Conservation (phyloP, 1,140 invertebrate species). For the Drosophila nasuta region DNA sequence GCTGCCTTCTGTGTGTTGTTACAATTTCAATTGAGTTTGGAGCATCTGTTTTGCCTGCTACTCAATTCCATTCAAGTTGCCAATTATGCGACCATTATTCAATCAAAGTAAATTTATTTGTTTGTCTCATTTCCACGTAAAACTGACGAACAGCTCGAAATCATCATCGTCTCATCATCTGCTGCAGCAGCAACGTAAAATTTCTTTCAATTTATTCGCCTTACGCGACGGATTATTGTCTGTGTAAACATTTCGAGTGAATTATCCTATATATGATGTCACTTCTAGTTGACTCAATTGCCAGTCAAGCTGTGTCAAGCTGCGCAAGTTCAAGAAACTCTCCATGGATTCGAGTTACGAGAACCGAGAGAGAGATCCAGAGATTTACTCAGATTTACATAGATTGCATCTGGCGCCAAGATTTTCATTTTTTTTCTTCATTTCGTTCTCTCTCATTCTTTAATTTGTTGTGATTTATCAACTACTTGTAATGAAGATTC, state of each 20-base stretch:
- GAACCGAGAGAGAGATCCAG: too few relatives aligned
- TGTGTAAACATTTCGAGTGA: constrained; percentile 69
- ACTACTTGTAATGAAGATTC: constrained; percentile 39
- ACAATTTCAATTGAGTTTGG: constrained; percentile 62
- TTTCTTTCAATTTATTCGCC: constrained; percentile 79
- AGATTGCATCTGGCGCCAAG: constrained; percentile 43
- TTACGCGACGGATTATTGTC: constrained; percentile 74
- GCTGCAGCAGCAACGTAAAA: constrained; percentile 16
- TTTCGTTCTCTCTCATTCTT: too few relatives aligned
- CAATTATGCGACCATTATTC: constrained; percentile 84
- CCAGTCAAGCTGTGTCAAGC: constrained; percentile 36
- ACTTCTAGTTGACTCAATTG: constrained; percentile 72
- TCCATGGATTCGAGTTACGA: constrained; percentile 15
- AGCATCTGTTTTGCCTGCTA: constrained; percentile 79
- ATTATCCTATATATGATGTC: constrained; percentile 78
- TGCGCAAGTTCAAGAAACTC: constrained; percentile 73
- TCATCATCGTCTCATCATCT: neutral
- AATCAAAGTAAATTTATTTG: constrained; percentile 85
- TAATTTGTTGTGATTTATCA: constrained; percentile 36
- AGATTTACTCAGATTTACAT: constrained; percentile 24
- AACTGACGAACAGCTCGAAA: constrained; percentile 34
- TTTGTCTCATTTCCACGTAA: constrained; percentile 84
- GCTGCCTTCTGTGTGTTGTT: constrained; percentile 22
- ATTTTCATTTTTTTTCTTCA: constrained; percentile 19
- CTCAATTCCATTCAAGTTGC: constrained; percentile 85